These are phyloP conservation scores for Melitaea athalia DNA, from an alignment of 2,888 invertebrate genomes.

Conservation along the genomic window DNA sequence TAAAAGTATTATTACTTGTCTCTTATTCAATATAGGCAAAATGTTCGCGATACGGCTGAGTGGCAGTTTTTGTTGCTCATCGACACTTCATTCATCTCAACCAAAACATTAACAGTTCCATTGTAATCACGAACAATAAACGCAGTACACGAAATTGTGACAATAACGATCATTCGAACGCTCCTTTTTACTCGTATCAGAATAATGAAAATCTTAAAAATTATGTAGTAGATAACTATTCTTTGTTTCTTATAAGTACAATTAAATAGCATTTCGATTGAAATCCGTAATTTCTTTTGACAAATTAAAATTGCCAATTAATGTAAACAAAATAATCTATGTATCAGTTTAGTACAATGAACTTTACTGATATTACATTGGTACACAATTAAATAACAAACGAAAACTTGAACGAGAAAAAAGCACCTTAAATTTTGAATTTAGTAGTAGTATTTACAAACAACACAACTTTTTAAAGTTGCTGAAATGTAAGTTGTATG, in stretches of 20 bases:
- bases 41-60: conserved; percentile 40
- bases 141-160: conserved; percentile 57
- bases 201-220: conserved; percentile 18
- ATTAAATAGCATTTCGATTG: not conserved
- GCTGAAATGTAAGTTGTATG: not conserved
- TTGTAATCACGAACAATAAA: conserved; percentile 72
- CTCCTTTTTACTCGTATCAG: conserved; percentile 33
- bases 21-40: conserved; percentile 46
- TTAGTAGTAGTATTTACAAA: conserved; percentile 25
- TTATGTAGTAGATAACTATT: not conserved
- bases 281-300: not conserved
- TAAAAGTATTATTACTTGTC: conserved; percentile 37
- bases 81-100: conserved; percentile 70
- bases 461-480: conserved; percentile 18
- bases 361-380: not conserved
- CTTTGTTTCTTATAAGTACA: conserved; percentile 2
- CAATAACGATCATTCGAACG: conserved; percentile 46
- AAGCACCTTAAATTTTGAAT: no score
- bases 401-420: no score
- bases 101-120: conserved; percentile 76
- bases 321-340: not conserved
- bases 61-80: conserved; percentile 48
- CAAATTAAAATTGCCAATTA: not conserved
- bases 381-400: no score
- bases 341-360: not conserved